phyloP scores from a whole-genome alignment of 2,888 invertebrate genomes.

The Tiphia femorata region DNA sequence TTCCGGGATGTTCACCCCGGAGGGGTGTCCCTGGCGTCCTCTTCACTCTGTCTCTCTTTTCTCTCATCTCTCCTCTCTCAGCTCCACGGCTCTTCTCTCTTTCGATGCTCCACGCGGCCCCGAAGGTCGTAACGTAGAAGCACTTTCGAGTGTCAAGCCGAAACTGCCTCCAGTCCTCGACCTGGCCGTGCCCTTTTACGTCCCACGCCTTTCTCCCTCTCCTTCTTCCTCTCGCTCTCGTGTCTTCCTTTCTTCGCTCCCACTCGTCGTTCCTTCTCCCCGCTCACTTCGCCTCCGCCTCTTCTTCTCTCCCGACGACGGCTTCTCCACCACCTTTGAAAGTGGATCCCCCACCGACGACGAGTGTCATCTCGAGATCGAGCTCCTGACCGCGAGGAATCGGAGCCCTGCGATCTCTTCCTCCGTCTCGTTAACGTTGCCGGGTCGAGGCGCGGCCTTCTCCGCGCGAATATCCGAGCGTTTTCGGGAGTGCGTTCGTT shows the following conservation, averaged over 20 bases:
- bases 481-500: too few relatives aligned
- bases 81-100: too few relatives aligned
- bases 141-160: neutral
- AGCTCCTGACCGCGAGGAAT: constrained; percentile 8
- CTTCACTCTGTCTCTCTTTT: too few relatives aligned
- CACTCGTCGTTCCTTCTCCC: constrained; percentile 16
- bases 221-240: constrained; percentile 2
- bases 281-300: neutral
- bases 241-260: constrained; percentile 9
- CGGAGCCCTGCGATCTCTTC: too few relatives aligned
- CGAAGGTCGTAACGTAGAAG: neutral
- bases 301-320: neutral
- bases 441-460: neutral
- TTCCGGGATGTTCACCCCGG: too few relatives aligned
- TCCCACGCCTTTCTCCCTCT: neutral
- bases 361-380: constrained; percentile 7
- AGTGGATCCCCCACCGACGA: neutral
- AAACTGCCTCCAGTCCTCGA: constrained; percentile 21
- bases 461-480: too few relatives aligned
- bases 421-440: constrained; percentile 6
- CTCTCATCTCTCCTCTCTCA: too few relatives aligned
- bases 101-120: neutral
- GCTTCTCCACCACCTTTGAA: neutral
- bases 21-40: too few relatives aligned
- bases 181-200: constrained; percentile 19